Conservation (phyloP, 1,140 invertebrate genomes). For the Drosophila repletoides region DNA sequence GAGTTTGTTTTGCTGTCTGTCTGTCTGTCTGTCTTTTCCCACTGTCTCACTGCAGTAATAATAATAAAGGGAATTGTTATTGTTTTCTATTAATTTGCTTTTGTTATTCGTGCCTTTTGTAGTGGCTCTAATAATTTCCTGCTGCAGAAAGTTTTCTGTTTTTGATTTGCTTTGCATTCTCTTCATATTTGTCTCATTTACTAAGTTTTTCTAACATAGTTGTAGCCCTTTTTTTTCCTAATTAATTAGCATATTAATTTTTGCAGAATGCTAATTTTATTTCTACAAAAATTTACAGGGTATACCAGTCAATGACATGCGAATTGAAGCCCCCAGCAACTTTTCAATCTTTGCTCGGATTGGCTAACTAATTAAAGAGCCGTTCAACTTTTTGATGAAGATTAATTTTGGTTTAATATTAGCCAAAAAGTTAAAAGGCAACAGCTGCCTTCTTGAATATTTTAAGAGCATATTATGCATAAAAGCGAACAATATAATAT, state of each 20-base stretch:
- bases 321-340: background rate
- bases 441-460: slow-evolving; percentile 23
- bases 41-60: slow-evolving; percentile 51
- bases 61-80: slow-evolving; percentile 57
- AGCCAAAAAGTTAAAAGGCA: slow-evolving; percentile 16
- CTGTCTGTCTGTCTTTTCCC: background rate
- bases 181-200: background rate
- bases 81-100: slow-evolving; percentile 55
- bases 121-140: slow-evolving; percentile 1
- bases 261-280: too few species aligned
- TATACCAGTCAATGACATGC: background rate
- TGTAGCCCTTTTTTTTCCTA: too few species aligned
- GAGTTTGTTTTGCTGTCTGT: slow-evolving; percentile 2
- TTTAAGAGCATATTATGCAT: slow-evolving; percentile 20
- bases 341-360: background rate
- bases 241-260: too few species aligned
- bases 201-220: background rate
- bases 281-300: too few species aligned
- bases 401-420: slow-evolving; percentile 39
- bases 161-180: slow-evolving; percentile 36
- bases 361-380: slow-evolving; percentile 24
- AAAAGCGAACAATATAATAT: background rate
- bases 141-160: slow-evolving; percentile 7
- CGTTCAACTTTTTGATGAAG: slow-evolving; percentile 28
- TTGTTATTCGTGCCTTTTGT: slow-evolving; percentile 34